A percentile compares a stretch with the other conserved stretches of the same genome.
Conservation (phyloP, 1,140 invertebrate genomes). For the Drosophila quadrilineata region DNA sequence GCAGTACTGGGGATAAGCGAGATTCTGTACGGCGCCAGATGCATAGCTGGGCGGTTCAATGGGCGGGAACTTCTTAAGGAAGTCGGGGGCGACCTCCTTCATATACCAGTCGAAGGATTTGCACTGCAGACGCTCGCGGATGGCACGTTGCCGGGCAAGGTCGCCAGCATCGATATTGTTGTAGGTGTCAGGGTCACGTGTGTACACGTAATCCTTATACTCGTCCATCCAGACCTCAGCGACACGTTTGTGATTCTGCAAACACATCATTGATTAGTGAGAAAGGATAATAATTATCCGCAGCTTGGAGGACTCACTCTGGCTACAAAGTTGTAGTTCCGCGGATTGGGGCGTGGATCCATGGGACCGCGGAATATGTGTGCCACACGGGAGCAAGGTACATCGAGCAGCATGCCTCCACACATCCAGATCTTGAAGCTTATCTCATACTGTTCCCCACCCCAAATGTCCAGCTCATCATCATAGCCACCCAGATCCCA, state of each 20-base stretch:
- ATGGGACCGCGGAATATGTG: conserved; percentile 88
- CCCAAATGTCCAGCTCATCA: conserved; percentile 95
- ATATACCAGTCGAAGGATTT: conserved; percentile 94
- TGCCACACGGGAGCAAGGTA: conserved; percentile 96
- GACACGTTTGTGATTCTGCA: conserved; percentile 88
- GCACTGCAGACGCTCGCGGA: conserved; percentile 87
- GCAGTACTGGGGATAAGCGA: conserved; percentile 86
- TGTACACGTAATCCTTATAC: conserved; percentile 89
- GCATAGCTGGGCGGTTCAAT: conserved; percentile 89
- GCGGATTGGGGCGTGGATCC: conserved; percentile 92
- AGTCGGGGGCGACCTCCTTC: conserved; percentile 90
- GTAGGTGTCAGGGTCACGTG: conserved; percentile 84
- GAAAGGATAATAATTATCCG: neutral
- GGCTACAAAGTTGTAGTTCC: conserved; percentile 82
- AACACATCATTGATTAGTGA: neutral
- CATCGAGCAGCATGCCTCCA: conserved; percentile 94
- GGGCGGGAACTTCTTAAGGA: conserved; percentile 88
- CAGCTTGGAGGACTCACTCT: conserved; percentile 33
- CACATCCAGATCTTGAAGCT: conserved; percentile 97
- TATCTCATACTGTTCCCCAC: conserved; percentile 98
- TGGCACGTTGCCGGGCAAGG: conserved; percentile 85
- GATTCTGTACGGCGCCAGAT: conserved; percentile 86
- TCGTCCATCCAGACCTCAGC: conserved; percentile 96
- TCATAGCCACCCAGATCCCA: conserved; percentile 98
- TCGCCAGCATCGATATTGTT: conserved; percentile 86